Evolutionary conservation across 92 coral and sea anemone species (phyloP).

Genomic region (Zoanthus sansibaricus): DNA sequence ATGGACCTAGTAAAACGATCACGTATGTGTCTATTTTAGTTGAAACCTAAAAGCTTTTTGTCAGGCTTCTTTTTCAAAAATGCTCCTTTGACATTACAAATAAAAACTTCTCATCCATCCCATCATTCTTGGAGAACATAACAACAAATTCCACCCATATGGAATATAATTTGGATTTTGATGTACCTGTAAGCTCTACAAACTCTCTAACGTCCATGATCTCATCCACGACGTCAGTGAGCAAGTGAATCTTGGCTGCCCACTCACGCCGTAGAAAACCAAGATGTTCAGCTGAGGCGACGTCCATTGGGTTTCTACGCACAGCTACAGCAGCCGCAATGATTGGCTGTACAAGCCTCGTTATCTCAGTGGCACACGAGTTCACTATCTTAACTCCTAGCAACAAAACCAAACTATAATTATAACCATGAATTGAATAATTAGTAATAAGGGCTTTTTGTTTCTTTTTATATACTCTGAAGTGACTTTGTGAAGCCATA

Average conservation of each 20-base stretch:
- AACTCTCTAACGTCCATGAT: slow-evolving; percentile 85
- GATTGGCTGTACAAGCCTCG: slow-evolving; percentile 74
- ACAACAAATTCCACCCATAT: no score
- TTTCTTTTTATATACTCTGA: no score
- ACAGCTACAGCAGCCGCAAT: slow-evolving; percentile 76
- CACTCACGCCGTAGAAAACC: slow-evolving; percentile 83
- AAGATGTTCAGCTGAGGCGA: slow-evolving; percentile 68
- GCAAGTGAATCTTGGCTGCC: slow-evolving; percentile 74
- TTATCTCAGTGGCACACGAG: slow-evolving; percentile 74
- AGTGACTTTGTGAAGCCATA: no score
- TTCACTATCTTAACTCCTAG: slow-evolving; percentile 87
- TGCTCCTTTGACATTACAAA: no score
- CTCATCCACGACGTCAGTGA: slow-evolving; percentile 84
- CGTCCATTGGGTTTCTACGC: slow-evolving; percentile 76
- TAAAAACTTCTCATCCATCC: no score
- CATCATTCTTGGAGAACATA: neutral
- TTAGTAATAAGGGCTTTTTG: no score
- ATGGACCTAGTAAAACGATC: no score
- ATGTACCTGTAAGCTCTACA: slow-evolving; percentile 74
- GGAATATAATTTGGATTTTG: neutral
- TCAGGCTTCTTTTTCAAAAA: no score
- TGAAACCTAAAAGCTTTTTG: no score
- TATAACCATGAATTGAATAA: no score
- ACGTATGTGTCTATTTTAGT: no score
- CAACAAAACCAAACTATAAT: no score